Evolutionary conservation across 2,888 invertebrate species (phyloP), one percentile per base, ranked within the genome.

Genomic region (Xestia xanthographa): DNA sequence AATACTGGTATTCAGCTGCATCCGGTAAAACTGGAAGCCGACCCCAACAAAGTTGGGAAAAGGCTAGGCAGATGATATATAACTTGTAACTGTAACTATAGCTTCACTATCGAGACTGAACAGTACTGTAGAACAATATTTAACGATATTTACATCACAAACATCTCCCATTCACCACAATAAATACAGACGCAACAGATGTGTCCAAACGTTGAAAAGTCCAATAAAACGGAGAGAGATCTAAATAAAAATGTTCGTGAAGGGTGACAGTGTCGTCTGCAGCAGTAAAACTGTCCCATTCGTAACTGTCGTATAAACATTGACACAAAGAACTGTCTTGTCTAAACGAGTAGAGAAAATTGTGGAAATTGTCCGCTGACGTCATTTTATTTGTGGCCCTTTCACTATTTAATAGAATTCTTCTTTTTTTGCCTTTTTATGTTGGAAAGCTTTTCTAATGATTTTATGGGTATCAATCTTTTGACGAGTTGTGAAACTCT

Each of bases 231-330:
- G 26, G 63, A 22, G 22, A 45, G 50, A 66, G 72, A 60, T 87
- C 83, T 88, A 88, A 85, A 87, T 87, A 87, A 87, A 87, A 88
- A 77, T 78, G 79, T 69, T 75, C 50, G 66, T 82, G 84, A 75
- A 79, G 75, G 76, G 79, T 79, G 86, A 84, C 79, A 83, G 74
- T 66, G 81, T 83, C 82, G 77, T 67, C 66, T 70, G 75, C 74
- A 76, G 75, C 75, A 72, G 84, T 84, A 84, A 79, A 85, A 88
- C 80, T 76, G 82, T 78, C 75, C 53, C 88, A 88, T 88, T 89
- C 84, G 82, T 60, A 81, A 86, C 80, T 80, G 78, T 77, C 75
- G 65, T 80, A 81, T 85, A 88, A 87, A 88, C 87, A 87, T 76
- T 62, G 41, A 72, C 60, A 87, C 84, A 87, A 87, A 80, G 87